These are phyloP conservation scores for Eristalinus sepulchralis DNA, from an alignment of 2,888 invertebrate genomes.

Conservation along the genomic window DNA sequence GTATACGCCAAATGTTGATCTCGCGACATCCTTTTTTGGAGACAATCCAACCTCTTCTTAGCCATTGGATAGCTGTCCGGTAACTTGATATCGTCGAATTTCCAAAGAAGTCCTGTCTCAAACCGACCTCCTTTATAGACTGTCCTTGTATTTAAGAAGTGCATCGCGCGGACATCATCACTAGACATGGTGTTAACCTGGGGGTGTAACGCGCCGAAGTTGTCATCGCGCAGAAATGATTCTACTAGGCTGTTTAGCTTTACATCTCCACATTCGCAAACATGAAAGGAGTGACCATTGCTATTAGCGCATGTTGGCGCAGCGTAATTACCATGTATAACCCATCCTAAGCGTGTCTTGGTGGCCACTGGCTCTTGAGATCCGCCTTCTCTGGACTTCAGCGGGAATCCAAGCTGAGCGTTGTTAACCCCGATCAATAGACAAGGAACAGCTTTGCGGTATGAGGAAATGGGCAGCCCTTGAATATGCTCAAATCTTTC, in stretches of 20 bases:
- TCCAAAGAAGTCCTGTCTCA: constrained; percentile 24
- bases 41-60: constrained; percentile 31
- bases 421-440: constrained; percentile 59
- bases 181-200: background rate
- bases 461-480: constrained; percentile 37
- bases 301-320: too few relatives aligned
- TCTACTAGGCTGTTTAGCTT: background rate
- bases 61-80: constrained; percentile 37
- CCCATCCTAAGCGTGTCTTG: constrained; percentile 68
- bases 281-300: too few relatives aligned
- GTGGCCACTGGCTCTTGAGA: constrained; percentile 44
- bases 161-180: background rate
- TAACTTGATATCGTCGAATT: background rate
- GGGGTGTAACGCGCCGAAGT: too few relatives aligned
- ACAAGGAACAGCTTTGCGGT: constrained; percentile 11
- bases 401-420: constrained; percentile 40
- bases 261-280: too few relatives aligned
- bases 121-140: background rate
- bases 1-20: constrained; percentile 17
- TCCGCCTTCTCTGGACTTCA: constrained; percentile 43
- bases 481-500: constrained; percentile 6
- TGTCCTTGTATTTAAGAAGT: background rate
- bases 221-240: background rate
- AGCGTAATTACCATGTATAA: constrained; percentile 5
- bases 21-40: constrained; percentile 31